phyloP scores from a whole-genome alignment of 2,888 invertebrate species.

The Heliconius ismenius region DNA sequence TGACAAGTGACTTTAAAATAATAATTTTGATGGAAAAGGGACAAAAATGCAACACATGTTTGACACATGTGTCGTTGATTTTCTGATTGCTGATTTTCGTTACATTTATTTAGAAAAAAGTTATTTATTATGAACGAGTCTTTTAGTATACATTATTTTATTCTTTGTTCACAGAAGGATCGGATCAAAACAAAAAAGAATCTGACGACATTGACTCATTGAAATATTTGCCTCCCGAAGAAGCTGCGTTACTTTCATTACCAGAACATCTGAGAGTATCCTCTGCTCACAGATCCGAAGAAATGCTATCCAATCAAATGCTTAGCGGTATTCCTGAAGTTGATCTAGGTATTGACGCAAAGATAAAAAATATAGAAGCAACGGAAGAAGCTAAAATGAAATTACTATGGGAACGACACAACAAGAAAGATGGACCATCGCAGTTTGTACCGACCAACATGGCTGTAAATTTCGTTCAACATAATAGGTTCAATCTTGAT shows the following conservation, averaged over 20 bases:
- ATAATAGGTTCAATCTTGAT: constrained; percentile 97
- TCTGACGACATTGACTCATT: constrained; percentile 70
- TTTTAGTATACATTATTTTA: not conserved
- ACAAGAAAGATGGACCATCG: constrained; percentile 95
- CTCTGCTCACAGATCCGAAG: constrained; percentile 94
- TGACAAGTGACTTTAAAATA: no score
- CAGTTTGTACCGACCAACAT: constrained; percentile 98
- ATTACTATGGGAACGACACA: constrained; percentile 92
- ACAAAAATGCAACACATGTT: no score
- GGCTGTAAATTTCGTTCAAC: constrained; percentile 99
- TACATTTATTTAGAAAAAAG: no score
- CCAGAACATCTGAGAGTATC: constrained; percentile 94
- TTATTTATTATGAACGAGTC: not conserved
- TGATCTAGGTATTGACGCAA: constrained; percentile 99
- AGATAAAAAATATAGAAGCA: constrained; percentile 99
- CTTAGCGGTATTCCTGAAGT: constrained; percentile 99
- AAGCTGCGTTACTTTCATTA: constrained; percentile 93
- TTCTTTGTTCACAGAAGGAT: constrained; percentile 57
- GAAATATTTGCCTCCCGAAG: constrained; percentile 91
- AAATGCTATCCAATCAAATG: constrained; percentile 99
- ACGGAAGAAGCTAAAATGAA: constrained; percentile 99
- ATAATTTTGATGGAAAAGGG: no score
- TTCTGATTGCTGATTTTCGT: no score
- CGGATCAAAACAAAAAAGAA: constrained; percentile 68
- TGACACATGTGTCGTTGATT: no score